phyloP scores from a whole-genome alignment of 2,113 vertebrate species.

The Spermophilus dauricus region DNA sequence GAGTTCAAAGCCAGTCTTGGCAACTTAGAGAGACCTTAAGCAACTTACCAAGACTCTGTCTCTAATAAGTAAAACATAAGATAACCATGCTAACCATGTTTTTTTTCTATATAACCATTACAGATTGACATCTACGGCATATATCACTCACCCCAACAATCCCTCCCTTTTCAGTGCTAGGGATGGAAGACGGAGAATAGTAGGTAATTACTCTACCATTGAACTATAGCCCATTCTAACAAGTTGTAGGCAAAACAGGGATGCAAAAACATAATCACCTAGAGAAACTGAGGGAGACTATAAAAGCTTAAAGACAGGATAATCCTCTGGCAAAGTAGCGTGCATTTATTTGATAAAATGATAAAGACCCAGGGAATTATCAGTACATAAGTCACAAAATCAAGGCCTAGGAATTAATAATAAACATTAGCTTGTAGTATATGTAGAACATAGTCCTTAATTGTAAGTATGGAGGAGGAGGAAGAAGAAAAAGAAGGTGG shows the following conservation, averaged over 20 bases:
- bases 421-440: background rate
- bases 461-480: background rate
- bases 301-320: background rate
- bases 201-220: background rate
- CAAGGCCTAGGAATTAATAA: background rate
- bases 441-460: background rate
- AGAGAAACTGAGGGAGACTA: background rate
- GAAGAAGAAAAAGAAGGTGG: background rate
- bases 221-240: background rate
- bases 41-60: background rate
- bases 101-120: background rate
- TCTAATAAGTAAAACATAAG: background rate
- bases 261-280: background rate
- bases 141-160: background rate
- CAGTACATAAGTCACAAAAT: constrained; percentile 18
- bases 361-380: background rate
- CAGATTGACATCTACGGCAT: background rate
- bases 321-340: background rate
- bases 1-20: background rate
- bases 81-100: background rate
- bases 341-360: background rate
- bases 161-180: background rate
- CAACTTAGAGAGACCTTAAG: background rate
- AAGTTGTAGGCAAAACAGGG: background rate
- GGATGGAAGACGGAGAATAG: background rate